Base-by-base conservation (phyloP, 2,888 invertebrate genomes). In the Papilio demoleus region DNA sequence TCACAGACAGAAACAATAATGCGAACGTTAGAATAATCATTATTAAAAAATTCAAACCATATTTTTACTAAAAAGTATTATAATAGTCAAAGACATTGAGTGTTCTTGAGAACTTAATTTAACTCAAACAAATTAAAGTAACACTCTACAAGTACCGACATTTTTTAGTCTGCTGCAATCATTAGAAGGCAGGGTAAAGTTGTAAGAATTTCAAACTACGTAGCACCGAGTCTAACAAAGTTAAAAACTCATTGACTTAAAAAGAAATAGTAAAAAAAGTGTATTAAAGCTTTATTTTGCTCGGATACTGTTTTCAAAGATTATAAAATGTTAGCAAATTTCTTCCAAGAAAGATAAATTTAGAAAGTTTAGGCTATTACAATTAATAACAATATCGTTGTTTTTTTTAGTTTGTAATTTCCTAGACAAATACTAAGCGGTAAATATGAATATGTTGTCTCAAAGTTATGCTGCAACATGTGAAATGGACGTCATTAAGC, bases 61-160 rank as follows among this genome's bases (percentile, higher is more conserved):
- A 22, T 11, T 27, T n/a, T 12, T 17, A 9, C 14, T 27, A 34
- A 34, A 58, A 58, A 56, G 4, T 4, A 1, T n/a, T 1, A 56
- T n/a, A 56, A n/a, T 17, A 17, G 19, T 88, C 85, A 88, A 88
- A 88, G 76, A 88, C 88, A 88, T 85, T 87, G 80, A 83, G 85
- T 85, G 34, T 19, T 42, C 36, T 34, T 17, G 77, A 77, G 74
- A 76, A 73, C 72, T 74, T 77, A 77, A 76, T 79, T 82, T n/a
- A 61, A 45, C 22, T 27, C 27, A 17, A 40, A 40, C 12, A 40
- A 61, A 61, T 45, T 61, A 45, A 45, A 61, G 42, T 61, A 9
- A 27, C 17, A n/a, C 31, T 42, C 40, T 31, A 27, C 42, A n/a
- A n/a, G n/a, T n/a, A 42, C 65, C 34, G 19, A 58, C 31, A 40